Evolutionary conservation across 1,140 invertebrate species (phyloP), one percentile per base, ranked within the genome.

Genomic region (Drosophila suzukii): DNA sequence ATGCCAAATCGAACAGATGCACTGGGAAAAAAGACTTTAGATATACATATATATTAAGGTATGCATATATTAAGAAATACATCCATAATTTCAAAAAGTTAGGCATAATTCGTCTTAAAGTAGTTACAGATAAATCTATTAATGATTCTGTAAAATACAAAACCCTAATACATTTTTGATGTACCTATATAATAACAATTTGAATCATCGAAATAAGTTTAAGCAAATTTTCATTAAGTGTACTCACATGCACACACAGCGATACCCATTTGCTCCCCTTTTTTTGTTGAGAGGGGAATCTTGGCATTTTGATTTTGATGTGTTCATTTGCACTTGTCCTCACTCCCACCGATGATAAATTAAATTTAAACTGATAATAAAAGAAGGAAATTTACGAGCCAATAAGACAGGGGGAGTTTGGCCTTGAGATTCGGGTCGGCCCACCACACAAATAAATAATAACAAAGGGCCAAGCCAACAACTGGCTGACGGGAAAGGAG

Each of bases 361-460:
- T 86, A 86, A 88, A 88, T 86, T 86, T 83, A 86, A 86, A 86
- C 75, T 86, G 83, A 83, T 86, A 88, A 88, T 86, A 88, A 86
- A 86, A 84, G 73, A 79, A 30, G 38, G 50, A 70, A 77, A 88
- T 88, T 82, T 86, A 86, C 83, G 83, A 86, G 83, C 83, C 83
- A 88, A 88, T 86, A 86, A 83, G 81, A 62, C 71, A 50, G 75
- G 27, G 62, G 62, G 63, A 24, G 55, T 34, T 44, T 75, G 59
- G 74, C 79, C 74, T 78, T 82, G 79, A 77, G 63, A 66, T 58
- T 27, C 41, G 6, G 7, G 65, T 81, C 57, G 73, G 51, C 51
- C 55, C 10, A 20, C 41, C 47, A 32, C 62, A 50, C 79, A 83
- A 75, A 85, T 81, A 85, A 85, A 85, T 85, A 85, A 85, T 81